Evolutionary conservation across 1,140 invertebrate species (phyloP).

Genomic region (Drosophila grimshawi): DNA sequence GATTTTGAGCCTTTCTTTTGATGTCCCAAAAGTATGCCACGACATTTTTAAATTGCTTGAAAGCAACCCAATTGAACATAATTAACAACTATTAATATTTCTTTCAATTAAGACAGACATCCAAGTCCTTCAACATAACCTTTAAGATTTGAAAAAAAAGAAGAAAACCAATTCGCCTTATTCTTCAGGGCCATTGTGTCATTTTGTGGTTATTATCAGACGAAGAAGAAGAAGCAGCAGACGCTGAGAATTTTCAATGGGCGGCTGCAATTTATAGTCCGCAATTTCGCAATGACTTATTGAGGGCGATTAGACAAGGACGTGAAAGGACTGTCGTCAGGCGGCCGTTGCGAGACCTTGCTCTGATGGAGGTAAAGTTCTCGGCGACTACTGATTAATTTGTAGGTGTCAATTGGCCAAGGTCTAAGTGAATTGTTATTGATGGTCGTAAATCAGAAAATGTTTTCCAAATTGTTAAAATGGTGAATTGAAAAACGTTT

Average conservation of each 20-base stretch:
- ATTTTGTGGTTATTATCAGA: constrained; percentile 71
- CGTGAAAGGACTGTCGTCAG: constrained; percentile 20
- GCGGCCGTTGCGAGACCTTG: not conserved
- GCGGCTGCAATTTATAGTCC: constrained; percentile 52
- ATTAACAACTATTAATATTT: too few relatives aligned
- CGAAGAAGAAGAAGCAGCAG: constrained; percentile 7
- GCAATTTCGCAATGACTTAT: constrained; percentile 72
- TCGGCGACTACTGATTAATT: constrained; percentile 63
- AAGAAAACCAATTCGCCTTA: not conserved
- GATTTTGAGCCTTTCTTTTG: too few relatives aligned
- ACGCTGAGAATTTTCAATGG: constrained; percentile 27
- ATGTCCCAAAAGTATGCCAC: too few relatives aligned
- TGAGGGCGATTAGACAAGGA: constrained; percentile 59
- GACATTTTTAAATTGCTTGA: too few relatives aligned
- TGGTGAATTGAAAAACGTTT: constrained; percentile 29
- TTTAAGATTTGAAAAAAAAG: not conserved
- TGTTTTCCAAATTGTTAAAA: constrained; percentile 21
- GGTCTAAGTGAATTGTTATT: constrained; percentile 77
- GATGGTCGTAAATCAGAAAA: constrained; percentile 67
- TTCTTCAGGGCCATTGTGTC: constrained; percentile 57
- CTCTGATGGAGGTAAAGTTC: constrained; percentile 21
- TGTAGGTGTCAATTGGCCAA: constrained; percentile 65
- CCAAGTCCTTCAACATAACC: not conserved
- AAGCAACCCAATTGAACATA: too few relatives aligned
- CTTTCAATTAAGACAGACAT: too few relatives aligned